Evolutionary conservation across 1,140 invertebrate species (phyloP), one percentile per base, ranked within the genome.

Genomic region (Meloidogyne floridensis): DNA sequence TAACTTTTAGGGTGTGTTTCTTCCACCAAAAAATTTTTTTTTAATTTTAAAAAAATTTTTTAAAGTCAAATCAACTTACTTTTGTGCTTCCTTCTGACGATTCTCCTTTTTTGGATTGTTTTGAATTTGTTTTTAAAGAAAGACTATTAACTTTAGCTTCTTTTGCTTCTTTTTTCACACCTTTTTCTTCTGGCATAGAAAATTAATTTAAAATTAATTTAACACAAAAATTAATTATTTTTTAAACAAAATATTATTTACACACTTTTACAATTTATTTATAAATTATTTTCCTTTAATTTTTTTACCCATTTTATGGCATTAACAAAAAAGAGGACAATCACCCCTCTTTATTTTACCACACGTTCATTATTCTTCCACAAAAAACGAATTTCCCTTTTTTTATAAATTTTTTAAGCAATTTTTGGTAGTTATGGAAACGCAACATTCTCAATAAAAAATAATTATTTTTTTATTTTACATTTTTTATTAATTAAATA

Each of bases 401-500:
- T 65, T 65, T n/a, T n/a, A 15, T 15, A 59, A 15, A n/a, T 15
- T 11, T 59, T 59, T 59, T 15, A 15, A 15, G 15, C 5, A 59
- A 65, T n/a, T n/a, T 59, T 65, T n/a, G n/a, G 59, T 65, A 65
- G 59, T 65, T 65, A 65, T 65, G n/a, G 59, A 4, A 65, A 65
- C 59, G 15, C 10, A n/a, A 4, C 15, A 65, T n/a, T 65, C n/a
- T 65, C n/a, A 6, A n/a, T n/a, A 59, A 59, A 59, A 15, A 65
- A 65, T 32, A n/a, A 6, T 65, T 65, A n/a, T 65, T 13, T 54
- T 54, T 54, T 10, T 54, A 10, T 8, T 54, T 10, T 54, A 54
- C 2, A 54, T 54, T 65, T 65, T 65, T 65, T 65, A 6, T 65
- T 65, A 65, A 65, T 65, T 65, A 65, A 65, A n/a, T 65, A 54